Evolutionary conservation across 2,113 vertebrate genomes (phyloP), one percentile per base, ranked within the genome.

Genomic region (Ginglymostoma cirratum): DNA sequence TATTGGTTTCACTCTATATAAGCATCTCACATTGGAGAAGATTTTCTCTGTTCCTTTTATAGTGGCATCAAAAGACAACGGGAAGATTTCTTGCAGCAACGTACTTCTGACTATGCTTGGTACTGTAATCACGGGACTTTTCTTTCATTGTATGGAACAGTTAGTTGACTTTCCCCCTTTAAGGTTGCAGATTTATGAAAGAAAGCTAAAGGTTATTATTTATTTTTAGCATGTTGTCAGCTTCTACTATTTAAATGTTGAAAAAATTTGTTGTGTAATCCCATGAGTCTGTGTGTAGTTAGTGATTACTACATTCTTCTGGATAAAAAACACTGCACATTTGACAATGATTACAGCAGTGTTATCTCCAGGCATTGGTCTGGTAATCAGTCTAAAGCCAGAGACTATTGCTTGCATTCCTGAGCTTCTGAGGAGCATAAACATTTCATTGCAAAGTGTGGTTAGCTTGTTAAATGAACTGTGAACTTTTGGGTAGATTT

Each of bases 331-430:
- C 30, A 52, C 94, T 66, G 61, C 15, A 95, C 38, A 95, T 95
- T 30, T 72, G 69, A 95, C 69, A 72, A 52, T 30, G 67, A 72
- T 72, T 95, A 52, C 94, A 72, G 94, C 45, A 15, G 5, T 42
- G 69, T 95, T 95, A 95, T 95, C 94, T 95, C 14, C 24, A 72
- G 45, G 92, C 38, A 94, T 66, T 19, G 15, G 69, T 95, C 65
- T 94, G 67, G 93, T 45, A 94, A 76, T 95, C 94, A 14, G 45
- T 95, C 48, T 72, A 70, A 95, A 95, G 87, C 69, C 69, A 95
- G 69, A 52, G 94, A 95, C 69, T 52, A 14, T 72, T 95, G 69
- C 30, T 95, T 70, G 69, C 69, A 95, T 95, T 95, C 94, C 69
- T 95, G 42, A 76, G 94, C 94, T 95, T 72, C 94, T 1, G 3